These are phyloP conservation scores for Tolmerus cingulatus DNA, from an alignment of 2,888 invertebrate genomes.

Conservation along the genomic window DNA sequence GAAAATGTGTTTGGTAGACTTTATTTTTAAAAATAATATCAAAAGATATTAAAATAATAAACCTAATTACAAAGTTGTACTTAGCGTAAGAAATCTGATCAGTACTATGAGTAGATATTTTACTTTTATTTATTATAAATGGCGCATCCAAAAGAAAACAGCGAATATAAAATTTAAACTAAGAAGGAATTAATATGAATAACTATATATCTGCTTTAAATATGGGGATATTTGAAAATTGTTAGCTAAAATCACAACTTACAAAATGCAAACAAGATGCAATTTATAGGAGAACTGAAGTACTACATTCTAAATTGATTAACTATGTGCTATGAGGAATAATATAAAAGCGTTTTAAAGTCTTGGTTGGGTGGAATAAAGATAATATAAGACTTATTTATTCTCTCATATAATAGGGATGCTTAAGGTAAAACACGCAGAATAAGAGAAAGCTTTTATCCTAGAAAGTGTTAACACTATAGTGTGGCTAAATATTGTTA, in stretches of 20 bases:
- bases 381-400: neutral
- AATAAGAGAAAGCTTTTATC: neutral
- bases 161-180: neutral
- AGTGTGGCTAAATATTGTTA: neutral
- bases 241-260: neutral
- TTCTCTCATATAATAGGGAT: neutral
- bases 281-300: neutral
- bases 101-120: neutral
- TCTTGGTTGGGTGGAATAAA: neutral
- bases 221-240: neutral
- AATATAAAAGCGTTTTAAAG: neutral
- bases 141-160: neutral
- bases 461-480: neutral
- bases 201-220: neutral
- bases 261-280: neutral
- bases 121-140: neutral
- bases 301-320: neutral
- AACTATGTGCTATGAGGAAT: neutral
- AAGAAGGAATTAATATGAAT: neutral
- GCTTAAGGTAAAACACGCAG: neutral
- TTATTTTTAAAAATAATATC: no score
- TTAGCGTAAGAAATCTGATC: no score
- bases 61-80: no score
- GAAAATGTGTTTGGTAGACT: no score
- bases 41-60: no score